Conservation (phyloP, 2,113 vertebrate species). For the Cebus imitator region DNA sequence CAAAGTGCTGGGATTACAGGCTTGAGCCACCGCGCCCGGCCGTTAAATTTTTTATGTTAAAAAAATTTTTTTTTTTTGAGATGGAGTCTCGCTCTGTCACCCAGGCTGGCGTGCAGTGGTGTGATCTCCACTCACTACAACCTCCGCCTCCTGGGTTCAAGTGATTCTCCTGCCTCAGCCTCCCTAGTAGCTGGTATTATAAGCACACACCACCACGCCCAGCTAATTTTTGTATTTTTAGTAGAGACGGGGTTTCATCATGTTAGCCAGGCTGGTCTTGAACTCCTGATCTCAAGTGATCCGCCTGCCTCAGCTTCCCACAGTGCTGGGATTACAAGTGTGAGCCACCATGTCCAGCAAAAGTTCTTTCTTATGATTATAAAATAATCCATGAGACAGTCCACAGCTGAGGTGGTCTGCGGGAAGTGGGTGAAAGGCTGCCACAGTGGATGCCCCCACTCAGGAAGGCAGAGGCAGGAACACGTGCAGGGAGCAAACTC, state of each 20-base stretch:
- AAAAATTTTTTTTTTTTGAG: not conserved
- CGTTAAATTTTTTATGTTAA: not conserved
- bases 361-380: not conserved
- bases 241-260: not conserved
- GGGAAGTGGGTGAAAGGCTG: not conserved
- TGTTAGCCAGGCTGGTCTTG: not conserved
- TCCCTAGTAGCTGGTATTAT: not conserved
- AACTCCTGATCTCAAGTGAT: not conserved
- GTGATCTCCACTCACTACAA: no score
- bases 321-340: not conserved
- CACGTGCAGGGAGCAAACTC: not conserved
- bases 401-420: not conserved
- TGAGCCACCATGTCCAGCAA: not conserved
- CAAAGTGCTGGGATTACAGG: not conserved
- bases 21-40: not conserved
- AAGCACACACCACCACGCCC: not conserved
- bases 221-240: not conserved
- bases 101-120: no score
- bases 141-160: no score
- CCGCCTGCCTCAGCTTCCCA: not conserved
- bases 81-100: no score
- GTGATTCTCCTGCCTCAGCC: not conserved
- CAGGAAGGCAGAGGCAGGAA: not conserved
- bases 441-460: not conserved
- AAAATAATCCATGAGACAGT: not conserved